A percentile compares a stretch with the other conserved stretches of the same genome.
Conservation (phyloP, 2,113 vertebrate species). For the Montifringilla adamsi region DNA sequence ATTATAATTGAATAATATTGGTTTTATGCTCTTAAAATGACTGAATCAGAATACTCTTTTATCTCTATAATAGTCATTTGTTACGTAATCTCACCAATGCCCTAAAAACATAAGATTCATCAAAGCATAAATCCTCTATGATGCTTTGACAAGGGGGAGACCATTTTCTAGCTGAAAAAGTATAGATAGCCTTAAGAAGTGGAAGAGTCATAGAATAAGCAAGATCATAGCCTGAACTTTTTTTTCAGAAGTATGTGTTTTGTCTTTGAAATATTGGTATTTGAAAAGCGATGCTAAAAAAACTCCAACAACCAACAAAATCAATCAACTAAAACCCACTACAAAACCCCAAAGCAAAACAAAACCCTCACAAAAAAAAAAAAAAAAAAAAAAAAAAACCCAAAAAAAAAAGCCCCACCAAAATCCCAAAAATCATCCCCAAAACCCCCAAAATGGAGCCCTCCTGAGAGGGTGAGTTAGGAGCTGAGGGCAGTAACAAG, state of each 20-base stretch:
- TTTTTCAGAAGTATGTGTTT: not conserved
- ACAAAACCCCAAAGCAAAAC: not conserved
- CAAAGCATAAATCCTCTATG: not conserved
- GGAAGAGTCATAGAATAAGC: not conserved
- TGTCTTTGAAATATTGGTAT: not conserved
- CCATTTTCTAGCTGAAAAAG: not conserved
- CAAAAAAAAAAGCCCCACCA: too few relatives aligned
- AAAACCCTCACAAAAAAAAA: not conserved
- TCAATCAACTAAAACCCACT: not conserved
- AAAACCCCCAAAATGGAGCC: rapidly evolving
- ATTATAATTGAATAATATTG: not conserved
- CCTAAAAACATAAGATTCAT: not conserved
- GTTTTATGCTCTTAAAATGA: not conserved
- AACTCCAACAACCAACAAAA: not conserved
- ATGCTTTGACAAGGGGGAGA: not conserved
- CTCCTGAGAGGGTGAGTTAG: not conserved
- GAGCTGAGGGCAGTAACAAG: not conserved
- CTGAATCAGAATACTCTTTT: not conserved
- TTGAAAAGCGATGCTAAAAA: not conserved
- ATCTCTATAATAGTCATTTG: rapidly evolving
- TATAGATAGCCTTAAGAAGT: not conserved
- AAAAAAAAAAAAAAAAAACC: too few relatives aligned
- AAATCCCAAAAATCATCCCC: rapidly evolving
- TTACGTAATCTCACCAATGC: not conserved
- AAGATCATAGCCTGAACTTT: not conserved